Percentiles rank a stretch among this genome's conserved stretches.
Conservation (phyloP, 1,140 invertebrate species). For the Hyphantria cunea region DNA sequence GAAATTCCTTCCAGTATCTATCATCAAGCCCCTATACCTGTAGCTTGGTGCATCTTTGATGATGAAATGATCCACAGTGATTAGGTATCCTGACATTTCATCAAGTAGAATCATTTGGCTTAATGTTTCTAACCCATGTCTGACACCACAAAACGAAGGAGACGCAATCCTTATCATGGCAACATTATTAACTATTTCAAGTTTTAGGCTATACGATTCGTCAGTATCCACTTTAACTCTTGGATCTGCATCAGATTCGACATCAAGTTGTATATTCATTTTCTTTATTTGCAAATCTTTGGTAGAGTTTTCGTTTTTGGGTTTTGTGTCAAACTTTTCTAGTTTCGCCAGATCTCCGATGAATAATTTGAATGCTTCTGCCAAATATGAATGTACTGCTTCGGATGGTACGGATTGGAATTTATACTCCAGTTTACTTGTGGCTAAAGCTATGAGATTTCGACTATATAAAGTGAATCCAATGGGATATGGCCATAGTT, state of each 20-base stretch:
- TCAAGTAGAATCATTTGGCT: conserved; percentile 89
- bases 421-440: conserved; percentile 75
- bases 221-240: conserved; percentile 86
- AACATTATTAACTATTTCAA: conserved; percentile 76
- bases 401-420: conserved; percentile 61
- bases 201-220: conserved; percentile 86
- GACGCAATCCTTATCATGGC: conserved; percentile 84
- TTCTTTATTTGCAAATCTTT: conserved; percentile 47
- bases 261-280: conserved; percentile 75
- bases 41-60: conserved; percentile 84
- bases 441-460: conserved; percentile 49
- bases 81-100: conserved; percentile 81
- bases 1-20: conserved; percentile 90
- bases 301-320: conserved; percentile 30
- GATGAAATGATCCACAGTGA: conserved; percentile 81
- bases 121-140: conserved; percentile 90
- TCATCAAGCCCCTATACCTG: conserved; percentile 87
- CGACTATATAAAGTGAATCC: conserved; percentile 76
- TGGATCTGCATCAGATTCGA: conserved; percentile 75
- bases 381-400: conserved; percentile 55
- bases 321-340: conserved; percentile 39
- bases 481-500: conserved; percentile 82
- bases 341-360: conserved; percentile 46
- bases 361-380: conserved; percentile 61
- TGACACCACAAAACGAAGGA: conserved; percentile 87